Evolutionary conservation across 2,888 invertebrate species (phyloP).

Genomic region (Hemistola chrysoprasaria): DNA sequence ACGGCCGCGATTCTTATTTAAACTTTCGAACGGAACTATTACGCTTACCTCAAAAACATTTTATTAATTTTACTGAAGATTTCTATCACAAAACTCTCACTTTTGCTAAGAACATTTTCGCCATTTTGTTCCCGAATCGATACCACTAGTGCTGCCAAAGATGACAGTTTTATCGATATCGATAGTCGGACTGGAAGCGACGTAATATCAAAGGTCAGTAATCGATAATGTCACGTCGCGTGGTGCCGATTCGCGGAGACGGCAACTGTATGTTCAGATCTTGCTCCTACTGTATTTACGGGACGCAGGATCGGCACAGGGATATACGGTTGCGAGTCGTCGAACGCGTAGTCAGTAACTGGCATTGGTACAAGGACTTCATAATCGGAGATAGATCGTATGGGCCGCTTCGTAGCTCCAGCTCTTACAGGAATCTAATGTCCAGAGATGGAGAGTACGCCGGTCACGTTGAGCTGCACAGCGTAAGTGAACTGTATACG

Average conservation of each 20-base stretch:
- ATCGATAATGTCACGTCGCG: conserved; percentile 54
- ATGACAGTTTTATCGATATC: conserved; percentile 28
- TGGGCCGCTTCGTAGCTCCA: conserved; percentile 41
- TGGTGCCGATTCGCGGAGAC: conserved; percentile 63
- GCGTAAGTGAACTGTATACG: conserved; percentile 57
- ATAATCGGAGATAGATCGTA: conserved; percentile 69
- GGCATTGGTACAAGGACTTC: conserved; percentile 67
- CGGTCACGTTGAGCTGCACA: conserved; percentile 68
- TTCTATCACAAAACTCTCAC: not conserved
- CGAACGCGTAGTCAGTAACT: conserved; percentile 58
- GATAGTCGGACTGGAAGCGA: conserved; percentile 16
- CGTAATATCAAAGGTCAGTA: conserved; percentile 16
- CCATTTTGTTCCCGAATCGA: conserved; percentile 15
- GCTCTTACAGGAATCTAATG: conserved; percentile 60
- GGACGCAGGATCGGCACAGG: conserved; percentile 62
- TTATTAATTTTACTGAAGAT: not conserved
- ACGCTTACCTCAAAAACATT: not conserved
- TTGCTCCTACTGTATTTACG: conserved; percentile 60
- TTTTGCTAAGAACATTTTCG: conserved; percentile 7
- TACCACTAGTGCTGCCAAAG: conserved; percentile 16
- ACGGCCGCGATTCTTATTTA: conserved; percentile 9
- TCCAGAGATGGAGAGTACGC: conserved; percentile 66
- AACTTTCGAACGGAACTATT: not conserved
- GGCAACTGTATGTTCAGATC: conserved; percentile 72
- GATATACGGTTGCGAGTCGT: conserved; percentile 60